phyloP scores from a whole-genome alignment of 2,113 vertebrate genomes.

The Oenanthe melanoleuca region DNA sequence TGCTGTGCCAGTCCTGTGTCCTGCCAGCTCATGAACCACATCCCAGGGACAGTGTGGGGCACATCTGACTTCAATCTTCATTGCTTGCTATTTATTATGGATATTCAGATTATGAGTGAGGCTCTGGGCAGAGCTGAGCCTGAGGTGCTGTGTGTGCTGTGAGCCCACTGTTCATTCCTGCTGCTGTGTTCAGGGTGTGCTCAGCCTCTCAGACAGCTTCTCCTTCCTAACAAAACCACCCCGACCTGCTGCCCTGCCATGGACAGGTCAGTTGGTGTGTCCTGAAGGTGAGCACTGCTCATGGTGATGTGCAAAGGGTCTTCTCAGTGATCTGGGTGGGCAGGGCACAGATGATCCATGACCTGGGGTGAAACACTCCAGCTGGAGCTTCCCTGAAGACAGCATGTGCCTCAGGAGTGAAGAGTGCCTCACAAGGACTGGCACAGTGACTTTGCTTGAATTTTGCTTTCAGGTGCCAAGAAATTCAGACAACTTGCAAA shows the following conservation, averaged over 20 bases:
- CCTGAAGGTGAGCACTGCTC: background rate
- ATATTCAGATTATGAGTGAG: background rate
- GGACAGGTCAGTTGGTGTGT: background rate
- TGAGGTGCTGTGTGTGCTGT: background rate
- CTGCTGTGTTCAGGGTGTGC: background rate
- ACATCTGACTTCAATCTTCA: background rate
- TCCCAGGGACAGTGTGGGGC: background rate
- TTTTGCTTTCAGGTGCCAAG: background rate
- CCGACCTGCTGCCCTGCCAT: background rate
- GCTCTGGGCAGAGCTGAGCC: background rate
- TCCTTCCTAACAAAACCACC: accelerated
- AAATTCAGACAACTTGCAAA: background rate
- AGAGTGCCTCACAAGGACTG: background rate
- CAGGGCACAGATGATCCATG: background rate
- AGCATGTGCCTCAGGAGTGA: background rate
- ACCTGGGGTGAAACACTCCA: background rate
- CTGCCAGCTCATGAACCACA: background rate
- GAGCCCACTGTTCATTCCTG: accelerated
- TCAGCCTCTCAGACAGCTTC: background rate
- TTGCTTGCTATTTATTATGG: background rate
- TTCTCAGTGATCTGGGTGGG: background rate
- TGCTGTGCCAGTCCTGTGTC: background rate
- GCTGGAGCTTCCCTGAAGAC: background rate
- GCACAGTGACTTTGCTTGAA: accelerated
- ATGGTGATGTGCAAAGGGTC: background rate